Base-by-base conservation (phyloP, 2,113 vertebrate species). In the Onychostoma macrolepis region DNA sequence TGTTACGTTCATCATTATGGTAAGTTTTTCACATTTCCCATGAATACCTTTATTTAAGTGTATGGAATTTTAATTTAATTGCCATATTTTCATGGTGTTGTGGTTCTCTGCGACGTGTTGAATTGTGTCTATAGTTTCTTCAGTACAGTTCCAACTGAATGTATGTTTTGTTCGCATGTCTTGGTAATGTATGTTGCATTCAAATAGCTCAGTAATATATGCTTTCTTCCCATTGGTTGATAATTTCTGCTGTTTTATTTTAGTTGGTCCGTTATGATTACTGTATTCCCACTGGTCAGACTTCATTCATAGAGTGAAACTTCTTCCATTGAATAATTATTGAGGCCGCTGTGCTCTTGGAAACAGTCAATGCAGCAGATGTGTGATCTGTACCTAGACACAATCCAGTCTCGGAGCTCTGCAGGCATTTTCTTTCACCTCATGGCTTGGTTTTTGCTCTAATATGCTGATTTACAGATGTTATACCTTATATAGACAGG, bases 1-100 rank as follows among this genome's bases (percentile, higher is more conserved):
- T 0, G 98, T 99, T 83, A 96, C 96, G 71, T 95, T 99, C 91
- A 96, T 99, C 91, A 97, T 99, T 91, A 92, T 96, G 97, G 98
- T 99, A 96, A 98, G 97, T 90, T 56, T 79, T 87, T 17, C 17
- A 83, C 58, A 17, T 63, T 61, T 61, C 2, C 4, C 53, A 41
- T 1, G 1, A 17, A 38, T n/a, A 17, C 33, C 10, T 56, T 19
- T 11, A 79, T 38, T 24, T 61, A 26, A 4, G 2, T 41, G 50
- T 56, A 30, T 10, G 5, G 15, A 78, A 24, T 30, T 17, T 33
- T 53, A 53, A 19, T 19, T 19, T 1, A 58, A 58, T n/a, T 58
- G 21, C 7, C 8, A 58, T 58, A 1, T 58, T 58, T 58, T 61
- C 21, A 61, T 61, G 3, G 24, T 41, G 4, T 4, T 41, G 1